phyloP scores from a whole-genome alignment of 2,888 invertebrate species.

The Hipparchia semele region DNA sequence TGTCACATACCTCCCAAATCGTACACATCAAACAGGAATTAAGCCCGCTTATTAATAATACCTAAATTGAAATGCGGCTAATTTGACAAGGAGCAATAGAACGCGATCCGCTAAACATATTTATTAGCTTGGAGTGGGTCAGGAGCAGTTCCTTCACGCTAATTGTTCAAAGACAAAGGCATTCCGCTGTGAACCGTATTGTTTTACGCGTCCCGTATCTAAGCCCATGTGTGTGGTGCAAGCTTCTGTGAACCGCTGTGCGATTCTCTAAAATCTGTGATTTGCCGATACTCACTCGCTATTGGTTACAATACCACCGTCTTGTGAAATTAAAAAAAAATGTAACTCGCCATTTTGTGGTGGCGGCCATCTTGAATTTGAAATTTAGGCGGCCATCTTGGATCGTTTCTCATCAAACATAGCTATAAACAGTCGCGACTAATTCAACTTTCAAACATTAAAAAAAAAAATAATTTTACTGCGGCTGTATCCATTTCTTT shows the following conservation, averaged over 20 bases:
- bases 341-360: too few species aligned
- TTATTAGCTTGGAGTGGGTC: constrained; percentile 55
- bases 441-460: too few species aligned
- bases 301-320: too few species aligned
- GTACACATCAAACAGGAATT: not conserved
- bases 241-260: constrained; percentile 9
- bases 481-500: too few species aligned
- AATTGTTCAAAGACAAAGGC: constrained; percentile 65
- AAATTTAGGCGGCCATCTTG: too few species aligned
- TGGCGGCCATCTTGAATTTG: too few species aligned
- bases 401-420: too few species aligned
- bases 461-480: too few species aligned
- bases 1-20: not conserved
- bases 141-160: constrained; percentile 62
- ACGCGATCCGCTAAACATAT: constrained; percentile 40
- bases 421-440: too few species aligned
- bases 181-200: constrained; percentile 65
- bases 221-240: constrained; percentile 37
- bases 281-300: too few species aligned
- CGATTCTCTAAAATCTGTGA: too few species aligned
- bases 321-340: too few species aligned
- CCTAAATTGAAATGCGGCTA: constrained; percentile 2
- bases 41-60: constrained; percentile 17
- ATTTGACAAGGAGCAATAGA: constrained; percentile 23
- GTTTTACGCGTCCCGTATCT: constrained; percentile 61